Evolutionary conservation across 2,888 invertebrate species (phyloP), one percentile per base, ranked within the genome.

Genomic region (Heliconius sara): DNA sequence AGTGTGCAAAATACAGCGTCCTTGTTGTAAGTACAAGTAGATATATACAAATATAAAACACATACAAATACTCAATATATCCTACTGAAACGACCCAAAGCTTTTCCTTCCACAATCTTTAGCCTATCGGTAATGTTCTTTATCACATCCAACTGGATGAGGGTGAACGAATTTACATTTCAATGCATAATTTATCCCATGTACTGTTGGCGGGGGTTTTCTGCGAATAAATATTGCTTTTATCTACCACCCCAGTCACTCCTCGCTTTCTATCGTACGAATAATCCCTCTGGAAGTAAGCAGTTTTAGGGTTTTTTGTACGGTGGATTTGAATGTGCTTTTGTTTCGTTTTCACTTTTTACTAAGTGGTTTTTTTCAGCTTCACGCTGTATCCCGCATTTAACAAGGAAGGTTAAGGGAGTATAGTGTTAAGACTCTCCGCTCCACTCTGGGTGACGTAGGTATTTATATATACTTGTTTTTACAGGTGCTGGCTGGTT

Each of bases 161-260:
- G 82, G 82, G 82, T 82, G 81, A 76, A 83, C 82, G 83, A 90
- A 94, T 94, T 94, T 93, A 90, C 93, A 94, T 94, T 93, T 93
- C 91, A 93, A 94, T 94, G 93, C 93, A 93, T 94, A 94, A 92
- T 92, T 93, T 92, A 90, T 88, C 91, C 90, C 87, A 89, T 90
- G 88, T 91, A 89, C 88, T 87, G 86, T 52, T 71, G 80, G 63
- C 78, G 87, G 84, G 83, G 83, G 84, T 83, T 85, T 83, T 84
- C 88, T 88, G 85, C 87, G 87, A 89, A 90, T 91, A 92, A 91
- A 91, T 89, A 90, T 91, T 89, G 86, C 89, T 88, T 88, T 91
- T 93, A 92, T 93, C 93, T 91, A 85, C 89, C 85, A 91, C 92
- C 90, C 89, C 91, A 89, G 89, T 89, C 90, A 88, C 90, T 91